Base-by-base conservation (phyloP, 1,140 invertebrate genomes). In the Scaptomyza pallida region DNA sequence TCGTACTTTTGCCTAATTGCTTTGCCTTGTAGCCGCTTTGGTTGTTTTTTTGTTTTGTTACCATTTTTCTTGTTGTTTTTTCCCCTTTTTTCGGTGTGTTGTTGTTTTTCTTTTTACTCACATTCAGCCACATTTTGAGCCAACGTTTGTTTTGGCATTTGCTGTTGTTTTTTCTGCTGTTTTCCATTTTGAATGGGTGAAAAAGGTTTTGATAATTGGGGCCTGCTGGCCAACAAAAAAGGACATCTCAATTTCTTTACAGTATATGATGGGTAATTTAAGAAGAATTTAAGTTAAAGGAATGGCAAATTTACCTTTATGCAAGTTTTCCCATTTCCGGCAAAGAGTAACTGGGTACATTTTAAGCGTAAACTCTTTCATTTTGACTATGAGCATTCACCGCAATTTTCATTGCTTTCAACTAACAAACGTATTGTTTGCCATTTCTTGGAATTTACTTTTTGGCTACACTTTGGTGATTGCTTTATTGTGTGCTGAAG, bases 1-100 rank as follows among this genome's bases (percentile, higher is more conserved):
- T 51, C 21, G 37, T 30, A 40, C 17, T 26, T n/a, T 62, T 54
- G 33, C 30, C 33, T 69, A 69, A 69, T 63, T 69, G 65, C 41
- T 54, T 69, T 40, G 57, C 37, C 41, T 62, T 62, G 30, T 26
- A 17, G 21, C n/a, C n/a, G 21, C 33, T 59, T 19, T n/a, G 15
- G 13, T 35, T 19, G n/a, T 10, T 23, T 19, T 6, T 13, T 23
- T 51, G 23, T 56, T 48, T 21, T 48, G 54, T 47, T 47, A n/a
- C 33, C 15, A 37, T 45, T 64, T 50, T 19, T n/a, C 33, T 12
- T 15, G 10, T 12, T 13, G 15, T 35, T 35, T 33, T n/a, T n/a
- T n/a, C n/a, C n/a, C n/a, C n/a, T n/a, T n/a, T 26, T 26, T 4
- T 26, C 23, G 23, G 5, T 26, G 5, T 16, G 12, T n/a, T 15